phyloP scores from a whole-genome alignment of 2,888 invertebrate species.

The Hybos culiciformis region DNA sequence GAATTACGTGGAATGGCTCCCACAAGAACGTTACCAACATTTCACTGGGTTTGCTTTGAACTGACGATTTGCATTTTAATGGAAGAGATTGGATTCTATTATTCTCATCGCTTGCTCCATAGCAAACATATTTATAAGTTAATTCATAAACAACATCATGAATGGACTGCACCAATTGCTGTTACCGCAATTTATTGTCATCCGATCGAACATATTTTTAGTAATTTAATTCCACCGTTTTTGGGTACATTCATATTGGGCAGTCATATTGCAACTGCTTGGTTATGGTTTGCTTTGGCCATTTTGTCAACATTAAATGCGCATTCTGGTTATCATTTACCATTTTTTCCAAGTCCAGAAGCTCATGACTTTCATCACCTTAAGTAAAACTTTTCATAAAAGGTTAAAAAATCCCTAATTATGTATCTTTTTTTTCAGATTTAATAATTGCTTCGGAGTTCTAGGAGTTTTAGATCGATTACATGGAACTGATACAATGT shows the following conservation, averaged over 20 bases:
- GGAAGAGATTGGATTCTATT: constrained; percentile 73
- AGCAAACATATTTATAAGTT: constrained; percentile 59
- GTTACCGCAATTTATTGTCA: constrained; percentile 69
- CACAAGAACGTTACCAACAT: constrained; percentile 56
- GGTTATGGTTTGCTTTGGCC: constrained; percentile 69
- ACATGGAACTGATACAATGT: constrained; percentile 68
- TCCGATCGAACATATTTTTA: constrained; percentile 61
- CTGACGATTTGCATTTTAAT: constrained; percentile 57
- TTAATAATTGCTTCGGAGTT: constrained; percentile 73
- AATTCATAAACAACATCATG: constrained; percentile 76
- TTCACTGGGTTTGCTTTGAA: constrained; percentile 61
- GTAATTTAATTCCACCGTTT: constrained; percentile 62
- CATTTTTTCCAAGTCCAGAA: constrained; percentile 73
- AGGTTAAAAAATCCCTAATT: background rate
- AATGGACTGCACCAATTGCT: constrained; percentile 80
- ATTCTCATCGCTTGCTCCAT: constrained; percentile 69
- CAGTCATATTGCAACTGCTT: constrained; percentile 60
- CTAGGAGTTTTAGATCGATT: constrained; percentile 67
- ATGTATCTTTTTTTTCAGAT: constrained; percentile 38
- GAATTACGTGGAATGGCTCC: constrained; percentile 51
- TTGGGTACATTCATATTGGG: constrained; percentile 60
- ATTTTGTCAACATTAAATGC: constrained; percentile 64
- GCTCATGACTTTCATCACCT: constrained; percentile 80
- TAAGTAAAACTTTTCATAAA: constrained; percentile 40
- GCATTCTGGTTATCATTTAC: constrained; percentile 75